Evolutionary conservation across 2,888 invertebrate species (phyloP).

Genomic region (Cataglyphis albicans): DNA sequence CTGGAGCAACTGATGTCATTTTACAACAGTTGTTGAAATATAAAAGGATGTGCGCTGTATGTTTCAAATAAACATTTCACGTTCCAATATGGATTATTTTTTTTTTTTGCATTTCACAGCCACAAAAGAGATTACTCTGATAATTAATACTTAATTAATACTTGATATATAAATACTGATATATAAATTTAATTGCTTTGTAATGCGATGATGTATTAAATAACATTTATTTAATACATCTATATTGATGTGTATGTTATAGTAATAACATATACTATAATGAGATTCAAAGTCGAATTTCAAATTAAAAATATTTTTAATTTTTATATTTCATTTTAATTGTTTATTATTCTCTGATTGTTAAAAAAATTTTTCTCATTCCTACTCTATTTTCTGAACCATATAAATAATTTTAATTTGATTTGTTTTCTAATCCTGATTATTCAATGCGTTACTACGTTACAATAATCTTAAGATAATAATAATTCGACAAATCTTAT

Average conservation of each 20-base stretch:
- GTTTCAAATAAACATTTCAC: neutral
- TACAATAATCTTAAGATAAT: slow-evolving; percentile 3
- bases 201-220: neutral
- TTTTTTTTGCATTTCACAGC: neutral
- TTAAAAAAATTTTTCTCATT: neutral
- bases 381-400: neutral
- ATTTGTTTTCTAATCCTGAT: neutral
- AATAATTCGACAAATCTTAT: neutral
- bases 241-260: neutral
- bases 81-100: neutral
- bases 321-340: slow-evolving; percentile 14
- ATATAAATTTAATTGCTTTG: neutral
- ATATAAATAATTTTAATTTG: neutral
- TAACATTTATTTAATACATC: neutral
- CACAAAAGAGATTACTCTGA: neutral
- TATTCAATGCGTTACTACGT: neutral
- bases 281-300: neutral
- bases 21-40: slow-evolving; percentile 37
- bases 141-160: neutral
- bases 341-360: neutral
- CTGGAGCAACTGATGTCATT: slow-evolving; percentile 43
- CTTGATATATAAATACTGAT: neutral
- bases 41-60: neutral
- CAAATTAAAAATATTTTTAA: neutral
- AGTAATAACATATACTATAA: neutral